Percentiles rank a stretch among this genome's conserved stretches.
Conservation (phyloP, 2,888 invertebrate species). For the Tanytarsus gracilentus region DNA sequence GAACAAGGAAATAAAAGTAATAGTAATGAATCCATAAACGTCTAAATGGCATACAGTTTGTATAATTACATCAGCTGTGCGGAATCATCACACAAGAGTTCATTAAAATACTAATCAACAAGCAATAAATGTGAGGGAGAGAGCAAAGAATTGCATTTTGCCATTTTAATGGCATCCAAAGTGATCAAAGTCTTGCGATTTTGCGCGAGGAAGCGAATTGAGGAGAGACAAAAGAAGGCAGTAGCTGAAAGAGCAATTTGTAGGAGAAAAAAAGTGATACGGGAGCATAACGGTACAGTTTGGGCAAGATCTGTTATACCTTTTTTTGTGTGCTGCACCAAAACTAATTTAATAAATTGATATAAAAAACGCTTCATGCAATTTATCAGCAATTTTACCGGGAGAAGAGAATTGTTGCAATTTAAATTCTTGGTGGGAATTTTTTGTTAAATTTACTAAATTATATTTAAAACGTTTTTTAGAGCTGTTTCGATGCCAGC, state of each 20-base stretch:
- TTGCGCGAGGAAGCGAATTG: constrained; percentile 5
- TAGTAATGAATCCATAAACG: constrained; percentile 26
- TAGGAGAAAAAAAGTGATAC: too few species aligned
- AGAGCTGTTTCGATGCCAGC: too few species aligned
- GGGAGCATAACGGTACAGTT: constrained; percentile 9
- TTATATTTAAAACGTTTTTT: too few species aligned
- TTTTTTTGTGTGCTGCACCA: background rate
- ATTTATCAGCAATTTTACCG: constrained; percentile 23
- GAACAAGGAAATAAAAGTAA: background rate
- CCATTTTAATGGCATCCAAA: constrained; percentile 17
- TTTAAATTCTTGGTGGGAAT: too few species aligned
- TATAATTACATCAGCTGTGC: constrained; percentile 24
- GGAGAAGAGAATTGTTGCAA: background rate
- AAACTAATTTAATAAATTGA: constrained; percentile 24
- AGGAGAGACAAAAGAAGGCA: background rate
- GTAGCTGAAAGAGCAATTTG: background rate
- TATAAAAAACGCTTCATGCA: constrained; percentile 7
- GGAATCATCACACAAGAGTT: constrained; percentile 17
- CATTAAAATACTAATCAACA: constrained; percentile 25
- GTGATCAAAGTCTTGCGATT: constrained; percentile 12
- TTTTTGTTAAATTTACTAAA: too few species aligned
- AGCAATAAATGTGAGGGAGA: background rate
- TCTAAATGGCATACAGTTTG: constrained; percentile 14
- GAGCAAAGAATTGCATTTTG: constrained; percentile 6
- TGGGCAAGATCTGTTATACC: background rate